Base-by-base conservation (phyloP, 2,797 vertebrate genomes). In the Cuculus canorus region DNA sequence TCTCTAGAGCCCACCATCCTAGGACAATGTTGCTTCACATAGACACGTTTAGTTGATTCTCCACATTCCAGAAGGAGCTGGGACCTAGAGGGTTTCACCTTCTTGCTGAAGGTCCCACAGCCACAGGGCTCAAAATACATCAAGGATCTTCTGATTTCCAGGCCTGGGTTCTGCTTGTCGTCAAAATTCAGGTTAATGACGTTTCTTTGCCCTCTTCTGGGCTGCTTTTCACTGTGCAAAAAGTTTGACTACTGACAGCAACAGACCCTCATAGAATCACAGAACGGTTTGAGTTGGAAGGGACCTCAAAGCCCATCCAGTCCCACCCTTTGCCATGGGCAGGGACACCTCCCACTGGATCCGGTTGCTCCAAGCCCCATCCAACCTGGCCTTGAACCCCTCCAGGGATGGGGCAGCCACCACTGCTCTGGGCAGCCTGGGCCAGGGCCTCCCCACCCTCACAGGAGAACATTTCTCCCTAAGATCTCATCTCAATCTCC, bases 11-110 rank as follows among this genome's bases (percentile, higher is more conserved):
- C 43, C 61, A 25, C 63, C 9, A 0, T 7, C 32, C 45, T 50
- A 28, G 60, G 23, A 8, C 73, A 54, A 11, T 0, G 0, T 23
- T 5, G 21, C 43, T 16, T 48, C 75, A 9, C 3, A 1, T 21
- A n/a, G 15, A n/a, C 5, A 1, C 5, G 12, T 10, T 30, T 8
- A 7, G 45, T 1, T 21, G 53, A 8, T 64, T 57, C n/a, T 68
- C 16, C 45, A 60, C 37, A 13, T 33, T 17, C n/a, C 41, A 79
- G 53, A 66, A 56, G 53, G 48, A 47, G 27, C 39, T 43, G 50
- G 41, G n/a, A 27, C 43, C 30, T 27, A 3, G 27, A 25, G n/a
- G 57, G 17, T 6, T 50, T 56, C 7, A 37, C 18, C 72, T 76
- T 43, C 66, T 48, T 75, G 30, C 35, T 32, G 17, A 48, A 76